A percentile compares a stretch with the other conserved stretches of the same genome.
Conservation (phyloP, 2,113 vertebrate species). For the Cyanoramphus novaezelandiae region DNA sequence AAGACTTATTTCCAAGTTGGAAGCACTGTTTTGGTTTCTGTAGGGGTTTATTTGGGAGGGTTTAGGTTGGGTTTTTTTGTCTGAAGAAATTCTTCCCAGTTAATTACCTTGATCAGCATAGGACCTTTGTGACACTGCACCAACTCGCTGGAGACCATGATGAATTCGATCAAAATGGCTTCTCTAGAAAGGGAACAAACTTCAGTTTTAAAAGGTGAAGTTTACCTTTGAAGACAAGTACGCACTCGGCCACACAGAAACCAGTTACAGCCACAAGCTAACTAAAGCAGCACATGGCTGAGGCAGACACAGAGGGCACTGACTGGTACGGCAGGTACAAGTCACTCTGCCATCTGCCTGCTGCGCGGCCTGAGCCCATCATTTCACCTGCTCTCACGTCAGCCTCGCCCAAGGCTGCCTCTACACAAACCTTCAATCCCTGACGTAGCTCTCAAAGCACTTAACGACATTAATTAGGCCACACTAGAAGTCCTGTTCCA, state of each 20-base stretch:
- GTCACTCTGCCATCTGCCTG: neutral
- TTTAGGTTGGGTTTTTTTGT: fast-evolving
- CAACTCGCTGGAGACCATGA: conserved; percentile 82
- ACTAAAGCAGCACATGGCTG: fast-evolving
- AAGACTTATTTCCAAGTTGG: neutral
- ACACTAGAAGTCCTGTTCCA: fast-evolving
- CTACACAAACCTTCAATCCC: neutral
- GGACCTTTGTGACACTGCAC: conserved; percentile 79
- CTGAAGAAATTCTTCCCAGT: neutral
- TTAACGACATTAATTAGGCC: neutral
- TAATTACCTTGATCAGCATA: conserved; percentile 88
- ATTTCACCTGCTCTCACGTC: neutral
- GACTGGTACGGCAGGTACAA: neutral
- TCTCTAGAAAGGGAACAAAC: conserved; percentile 69
- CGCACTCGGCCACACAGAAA: neutral
- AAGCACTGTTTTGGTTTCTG: neutral
- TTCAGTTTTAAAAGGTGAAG: neutral
- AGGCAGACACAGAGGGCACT: fast-evolving
- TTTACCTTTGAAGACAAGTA: neutral
- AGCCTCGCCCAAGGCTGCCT: neutral
- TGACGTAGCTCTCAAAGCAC: neutral
- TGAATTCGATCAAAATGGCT: conserved; percentile 78
- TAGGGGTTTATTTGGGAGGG: neutral
- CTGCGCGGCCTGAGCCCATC: neutral
- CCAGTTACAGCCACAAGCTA: neutral